Evolutionary conservation across 2,888 invertebrate species (phyloP).

Genomic region (Apamea anceps): DNA sequence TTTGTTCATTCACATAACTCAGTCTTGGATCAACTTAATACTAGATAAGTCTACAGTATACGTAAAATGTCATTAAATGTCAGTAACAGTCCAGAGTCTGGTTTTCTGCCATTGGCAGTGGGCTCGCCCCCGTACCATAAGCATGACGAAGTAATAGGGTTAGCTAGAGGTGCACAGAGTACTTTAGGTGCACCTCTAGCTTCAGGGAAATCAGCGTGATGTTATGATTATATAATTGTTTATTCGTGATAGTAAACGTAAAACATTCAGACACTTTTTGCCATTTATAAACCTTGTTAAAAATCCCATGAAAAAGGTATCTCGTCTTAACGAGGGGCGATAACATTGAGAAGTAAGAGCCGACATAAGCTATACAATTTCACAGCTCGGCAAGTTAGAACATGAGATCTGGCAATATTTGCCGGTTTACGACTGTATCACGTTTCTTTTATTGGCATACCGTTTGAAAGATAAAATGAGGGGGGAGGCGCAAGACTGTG

Average conservation of each 20-base stretch:
- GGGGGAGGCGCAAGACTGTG: slow-evolving; percentile 30
- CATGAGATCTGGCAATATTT: slow-evolving; percentile 68
- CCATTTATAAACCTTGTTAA: slow-evolving; percentile 32
- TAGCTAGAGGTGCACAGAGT: not conserved
- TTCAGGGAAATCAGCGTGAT: no score
- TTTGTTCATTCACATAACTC: not conserved
- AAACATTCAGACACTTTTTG: slow-evolving; percentile 6
- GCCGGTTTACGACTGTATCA: slow-evolving; percentile 71
- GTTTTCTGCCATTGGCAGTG: not conserved
- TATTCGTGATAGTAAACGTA: slow-evolving; percentile 1
- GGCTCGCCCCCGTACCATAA: not conserved
- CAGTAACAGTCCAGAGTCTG: not conserved
- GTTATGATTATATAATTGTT: not conserved
- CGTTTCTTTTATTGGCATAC: slow-evolving; percentile 71
- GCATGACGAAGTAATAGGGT: not conserved
- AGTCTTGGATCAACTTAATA: not conserved
- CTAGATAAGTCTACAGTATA: not conserved
- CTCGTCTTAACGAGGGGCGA: slow-evolving; percentile 48
- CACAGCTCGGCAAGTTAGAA: slow-evolving; percentile 63
- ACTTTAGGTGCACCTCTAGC: no score
- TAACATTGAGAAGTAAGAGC: slow-evolving; percentile 44
- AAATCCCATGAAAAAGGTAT: slow-evolving; percentile 43
- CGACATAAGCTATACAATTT: slow-evolving; percentile 70
- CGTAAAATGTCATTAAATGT: not conserved
- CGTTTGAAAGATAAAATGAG: slow-evolving; percentile 64